Conservation (phyloP, 1,140 invertebrate species). For the Yoshiicerus persimilis region DNA sequence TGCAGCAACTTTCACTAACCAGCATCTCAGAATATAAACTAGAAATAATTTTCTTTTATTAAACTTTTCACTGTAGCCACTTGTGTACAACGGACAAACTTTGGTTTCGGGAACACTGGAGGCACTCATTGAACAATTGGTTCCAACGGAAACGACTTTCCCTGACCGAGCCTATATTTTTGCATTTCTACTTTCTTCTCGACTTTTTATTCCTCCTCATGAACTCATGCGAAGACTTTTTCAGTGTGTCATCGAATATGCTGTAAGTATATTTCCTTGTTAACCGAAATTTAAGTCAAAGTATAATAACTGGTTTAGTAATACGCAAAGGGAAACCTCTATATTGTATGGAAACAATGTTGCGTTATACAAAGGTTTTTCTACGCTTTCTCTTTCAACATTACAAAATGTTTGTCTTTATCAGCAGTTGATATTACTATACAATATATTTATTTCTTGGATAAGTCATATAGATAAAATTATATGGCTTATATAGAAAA, state of each 20-base stretch:
- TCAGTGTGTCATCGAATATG: constrained; percentile 1
- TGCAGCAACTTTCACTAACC: neutral
- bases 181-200: constrained; percentile 87
- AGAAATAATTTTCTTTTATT: neutral
- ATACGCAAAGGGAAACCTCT: too few species aligned
- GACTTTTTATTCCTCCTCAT: constrained; percentile 88
- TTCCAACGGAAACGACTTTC: constrained; percentile 85
- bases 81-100: constrained; percentile 84
- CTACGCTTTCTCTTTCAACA: too few species aligned
- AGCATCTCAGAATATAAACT: neutral
- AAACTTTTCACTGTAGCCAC: neutral
- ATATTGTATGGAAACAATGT: too few species aligned
- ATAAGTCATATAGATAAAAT: too few species aligned
- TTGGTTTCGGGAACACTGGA: constrained; percentile 82
- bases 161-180: constrained; percentile 87
- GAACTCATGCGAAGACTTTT: constrained; percentile 80
- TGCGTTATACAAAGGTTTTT: too few species aligned
- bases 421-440: too few species aligned
- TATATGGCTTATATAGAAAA: too few species aligned
- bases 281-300: neutral
- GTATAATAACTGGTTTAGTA: too few species aligned
- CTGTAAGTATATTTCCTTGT: neutral
- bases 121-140: constrained; percentile 81
- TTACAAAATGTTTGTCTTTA: too few species aligned
- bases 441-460: too few species aligned